phyloP scores from a whole-genome alignment of 2,888 invertebrate species.

The Baronia brevicornis region DNA sequence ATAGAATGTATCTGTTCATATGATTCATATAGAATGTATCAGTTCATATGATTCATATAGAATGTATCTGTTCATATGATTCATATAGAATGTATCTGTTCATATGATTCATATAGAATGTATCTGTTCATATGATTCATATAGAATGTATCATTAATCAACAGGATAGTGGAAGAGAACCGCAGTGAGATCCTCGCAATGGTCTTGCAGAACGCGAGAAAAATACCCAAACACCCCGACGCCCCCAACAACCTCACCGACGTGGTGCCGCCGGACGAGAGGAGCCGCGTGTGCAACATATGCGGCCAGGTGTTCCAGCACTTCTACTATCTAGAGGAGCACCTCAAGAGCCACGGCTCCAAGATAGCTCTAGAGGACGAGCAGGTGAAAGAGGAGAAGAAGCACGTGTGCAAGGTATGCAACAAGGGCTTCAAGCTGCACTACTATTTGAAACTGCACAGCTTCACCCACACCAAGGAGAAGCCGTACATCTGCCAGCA shows the following conservation, averaged over 20 bases:
- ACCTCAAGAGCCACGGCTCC: constrained; percentile 57
- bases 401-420: constrained; percentile 53
- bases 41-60: too few species aligned
- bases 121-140: too few species aligned
- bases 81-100: too few species aligned
- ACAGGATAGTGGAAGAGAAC: constrained; percentile 57
- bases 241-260: constrained; percentile 21
- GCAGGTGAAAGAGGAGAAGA: constrained; percentile 43
- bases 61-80: too few species aligned
- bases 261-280: constrained; percentile 39
- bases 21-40: too few species aligned
- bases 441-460: constrained; percentile 60
- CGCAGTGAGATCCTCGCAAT: constrained; percentile 58
- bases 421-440: constrained; percentile 60
- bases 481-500: constrained; percentile 64
- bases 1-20: too few species aligned
- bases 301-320: constrained; percentile 65
- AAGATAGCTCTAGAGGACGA: constrained; percentile 48
- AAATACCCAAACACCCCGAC: constrained; percentile 43
- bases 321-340: constrained; percentile 62
- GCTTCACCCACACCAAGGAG: constrained; percentile 61
- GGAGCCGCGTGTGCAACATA: constrained; percentile 60
- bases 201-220: constrained; percentile 61
- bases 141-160: too few species aligned
- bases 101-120: too few species aligned